Conservation (phyloP, 2,113 vertebrate genomes). For the Rousettus leschenaultii region DNA sequence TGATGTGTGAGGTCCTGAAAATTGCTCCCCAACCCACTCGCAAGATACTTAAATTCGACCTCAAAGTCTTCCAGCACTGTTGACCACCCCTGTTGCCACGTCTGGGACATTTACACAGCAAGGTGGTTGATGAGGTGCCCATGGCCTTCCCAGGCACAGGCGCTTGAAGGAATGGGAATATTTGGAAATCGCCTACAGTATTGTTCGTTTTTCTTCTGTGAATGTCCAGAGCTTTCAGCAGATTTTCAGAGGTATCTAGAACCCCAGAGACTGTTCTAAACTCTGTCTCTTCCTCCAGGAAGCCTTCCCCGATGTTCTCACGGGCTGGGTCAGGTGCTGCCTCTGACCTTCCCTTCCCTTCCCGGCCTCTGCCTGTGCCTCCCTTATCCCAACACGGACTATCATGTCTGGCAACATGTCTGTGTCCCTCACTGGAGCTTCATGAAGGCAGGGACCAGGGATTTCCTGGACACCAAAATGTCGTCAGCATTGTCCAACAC, state of each 20-base stretch:
- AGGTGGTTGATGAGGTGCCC: neutral
- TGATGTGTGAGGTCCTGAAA: neutral
- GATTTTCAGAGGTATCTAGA: neutral
- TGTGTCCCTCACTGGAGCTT: neutral
- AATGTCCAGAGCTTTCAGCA: neutral
- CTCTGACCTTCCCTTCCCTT: neutral
- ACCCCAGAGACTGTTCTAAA: neutral
- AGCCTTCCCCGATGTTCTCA: neutral
- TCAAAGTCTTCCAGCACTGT: neutral
- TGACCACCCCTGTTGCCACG: too few species aligned
- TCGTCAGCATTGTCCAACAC: neutral
- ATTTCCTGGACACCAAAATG: neutral
- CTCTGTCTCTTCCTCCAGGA: neutral
- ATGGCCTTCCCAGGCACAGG: neutral
- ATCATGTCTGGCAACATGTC: neutral
- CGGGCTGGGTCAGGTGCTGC: neutral
- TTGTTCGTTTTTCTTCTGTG: neutral
- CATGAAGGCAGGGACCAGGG: neutral
- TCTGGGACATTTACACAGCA: neutral
- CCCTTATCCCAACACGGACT: neutral
- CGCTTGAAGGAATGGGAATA: neutral
- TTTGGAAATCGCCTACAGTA: neutral
- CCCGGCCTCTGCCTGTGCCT: neutral
- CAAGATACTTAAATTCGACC: neutral
- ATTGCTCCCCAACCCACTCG: neutral